Evolutionary conservation across 2,113 vertebrate genomes (phyloP).

Genomic region (Hylia prasina): DNA sequence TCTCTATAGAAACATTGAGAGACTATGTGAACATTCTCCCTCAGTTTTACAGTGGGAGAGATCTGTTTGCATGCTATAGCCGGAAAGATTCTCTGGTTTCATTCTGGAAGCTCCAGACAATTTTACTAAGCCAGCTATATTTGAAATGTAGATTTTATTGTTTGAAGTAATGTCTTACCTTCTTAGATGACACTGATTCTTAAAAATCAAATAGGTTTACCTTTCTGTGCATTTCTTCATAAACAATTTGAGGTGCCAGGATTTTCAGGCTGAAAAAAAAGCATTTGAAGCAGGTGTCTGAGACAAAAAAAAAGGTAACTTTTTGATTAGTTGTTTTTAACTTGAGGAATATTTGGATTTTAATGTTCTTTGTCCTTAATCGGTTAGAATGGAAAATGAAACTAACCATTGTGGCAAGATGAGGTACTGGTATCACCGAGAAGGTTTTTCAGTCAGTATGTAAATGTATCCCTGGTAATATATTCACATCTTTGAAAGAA

Average conservation of each 20-base stretch:
- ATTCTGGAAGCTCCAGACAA: background rate
- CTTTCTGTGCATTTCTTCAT: background rate
- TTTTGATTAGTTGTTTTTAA: conserved; percentile 4
- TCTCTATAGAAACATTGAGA: background rate
- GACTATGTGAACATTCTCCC: background rate
- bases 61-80: background rate
- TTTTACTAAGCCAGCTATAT: background rate
- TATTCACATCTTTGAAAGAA: background rate
- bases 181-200: background rate
- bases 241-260: background rate
- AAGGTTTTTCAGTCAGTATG: background rate
- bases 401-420: background rate
- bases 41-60: background rate
- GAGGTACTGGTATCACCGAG: background rate
- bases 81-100: background rate
- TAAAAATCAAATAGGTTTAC: background rate
- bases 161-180: background rate
- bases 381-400: background rate
- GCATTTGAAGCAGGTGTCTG: background rate
- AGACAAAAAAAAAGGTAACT: background rate
- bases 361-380: background rate
- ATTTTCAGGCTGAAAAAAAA: background rate
- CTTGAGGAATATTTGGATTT: background rate
- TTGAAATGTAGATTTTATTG: background rate
- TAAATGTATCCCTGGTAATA: background rate